Conservation (phyloP, 2,797 vertebrate genomes). For the Pyrocephalus nanus region DNA sequence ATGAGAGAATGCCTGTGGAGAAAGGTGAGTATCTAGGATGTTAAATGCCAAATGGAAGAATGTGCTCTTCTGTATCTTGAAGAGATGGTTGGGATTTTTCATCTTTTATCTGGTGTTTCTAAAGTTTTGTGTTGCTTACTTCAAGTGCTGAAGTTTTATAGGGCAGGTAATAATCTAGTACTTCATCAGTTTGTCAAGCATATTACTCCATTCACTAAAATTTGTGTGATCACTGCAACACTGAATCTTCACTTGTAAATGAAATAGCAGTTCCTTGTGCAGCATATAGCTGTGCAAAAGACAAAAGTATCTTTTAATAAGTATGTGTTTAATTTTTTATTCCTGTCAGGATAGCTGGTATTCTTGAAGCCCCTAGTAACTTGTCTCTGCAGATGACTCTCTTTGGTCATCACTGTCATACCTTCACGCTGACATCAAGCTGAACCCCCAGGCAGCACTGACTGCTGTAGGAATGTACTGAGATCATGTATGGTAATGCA, state of each 20-base stretch:
- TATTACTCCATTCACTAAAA: neutral
- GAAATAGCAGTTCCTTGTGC: neutral
- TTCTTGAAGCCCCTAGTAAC: neutral
- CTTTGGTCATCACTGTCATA: neutral
- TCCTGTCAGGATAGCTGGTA: neutral
- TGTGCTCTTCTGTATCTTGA: neutral
- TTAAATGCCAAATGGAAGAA: neutral
- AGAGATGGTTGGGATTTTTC: neutral
- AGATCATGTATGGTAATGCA: neutral
- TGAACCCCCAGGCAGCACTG: neutral
- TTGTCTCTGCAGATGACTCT: neutral
- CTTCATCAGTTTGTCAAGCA: neutral
- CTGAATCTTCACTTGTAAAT: slow-evolving; percentile 3
- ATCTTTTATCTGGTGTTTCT: neutral
- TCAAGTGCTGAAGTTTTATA: neutral
- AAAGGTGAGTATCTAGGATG: neutral
- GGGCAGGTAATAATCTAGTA: neutral
- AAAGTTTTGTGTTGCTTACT: slow-evolving; percentile 14
- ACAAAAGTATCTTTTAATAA: slow-evolving; percentile 17
- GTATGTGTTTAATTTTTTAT: neutral
- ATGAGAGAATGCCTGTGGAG: neutral
- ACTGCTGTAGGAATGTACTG: neutral
- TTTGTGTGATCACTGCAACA: neutral
- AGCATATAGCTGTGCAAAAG: neutral
- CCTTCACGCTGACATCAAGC: neutral